Evolutionary conservation across 2,797 vertebrate genomes (phyloP), one percentile per base, ranked within the genome.

Genomic region (Pteronotus mesoamericanus): DNA sequence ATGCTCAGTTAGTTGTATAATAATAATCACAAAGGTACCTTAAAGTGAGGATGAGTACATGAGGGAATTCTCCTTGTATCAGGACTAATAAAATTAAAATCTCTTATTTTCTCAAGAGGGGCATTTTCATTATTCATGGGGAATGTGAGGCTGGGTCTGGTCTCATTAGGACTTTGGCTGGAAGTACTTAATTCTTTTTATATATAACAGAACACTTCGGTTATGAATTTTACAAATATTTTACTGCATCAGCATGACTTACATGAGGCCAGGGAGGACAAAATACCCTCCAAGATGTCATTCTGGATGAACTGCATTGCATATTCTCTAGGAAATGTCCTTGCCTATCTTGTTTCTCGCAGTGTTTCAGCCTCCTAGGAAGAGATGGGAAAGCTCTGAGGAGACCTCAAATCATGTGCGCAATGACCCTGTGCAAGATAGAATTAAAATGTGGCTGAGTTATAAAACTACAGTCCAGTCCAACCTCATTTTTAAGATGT

Each of bases 171-270:
- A 89, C 86, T 88, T 94, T 94, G 92, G 66, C 96, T 97, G 92
- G 91, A 97, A 96, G 64, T 78, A 93, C 94, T 97, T 97, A 84
- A 39, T 78, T 83, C 94, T 89, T 80, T 39, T 39, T 77, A 12
- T 85, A 69, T 72, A 66, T 69, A 96, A 72, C 55, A 84, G 82
- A 87, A 95, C 93, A 93, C 68, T 96, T 94, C 21, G 46, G 96
- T 94, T 97, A 96, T 97, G 96, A 97, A 97, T 96, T 97, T 95
- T 82, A 91, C 92, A 96, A 97, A 96, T 95, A 96, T 90, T 97
- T 97, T 89, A 96, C 91, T 64, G 46, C 89, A 88, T 93, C 97
- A 77, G n/a, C 86, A 93, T 95, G 91, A 98, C 93, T 97, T 97
- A 96, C 95, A 97, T 71, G 97, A 96, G 97, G 90, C 89, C 72